phyloP scores from a whole-genome alignment of 2,113 vertebrate genomes.

The Anoura caudifer region DNA sequence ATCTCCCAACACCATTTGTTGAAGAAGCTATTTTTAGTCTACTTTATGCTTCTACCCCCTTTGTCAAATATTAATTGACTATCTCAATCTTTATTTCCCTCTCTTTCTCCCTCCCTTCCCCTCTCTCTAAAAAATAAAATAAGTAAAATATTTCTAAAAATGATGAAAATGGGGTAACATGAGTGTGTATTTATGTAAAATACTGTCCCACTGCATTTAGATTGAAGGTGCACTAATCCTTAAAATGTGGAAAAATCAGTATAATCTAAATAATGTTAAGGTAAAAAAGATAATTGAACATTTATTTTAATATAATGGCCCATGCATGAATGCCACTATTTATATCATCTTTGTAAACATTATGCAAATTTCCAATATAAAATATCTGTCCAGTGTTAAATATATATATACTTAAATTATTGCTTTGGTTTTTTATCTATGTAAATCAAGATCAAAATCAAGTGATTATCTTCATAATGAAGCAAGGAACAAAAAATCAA shows the following conservation, averaged over 20 bases:
- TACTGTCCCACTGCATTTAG: not conserved
- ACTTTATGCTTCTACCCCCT: too few species aligned
- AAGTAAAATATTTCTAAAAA: too few species aligned
- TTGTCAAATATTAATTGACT: too few species aligned
- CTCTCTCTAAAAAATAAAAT: too few species aligned
- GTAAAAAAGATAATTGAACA: not conserved
- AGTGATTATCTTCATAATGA: not conserved
- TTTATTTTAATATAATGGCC: not conserved
- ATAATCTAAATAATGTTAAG: constrained; percentile 28
- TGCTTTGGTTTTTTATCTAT: not conserved
- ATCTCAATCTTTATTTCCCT: too few species aligned
- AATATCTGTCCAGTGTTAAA: not conserved
- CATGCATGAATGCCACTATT: not conserved
- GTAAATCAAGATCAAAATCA: constrained; percentile 22
- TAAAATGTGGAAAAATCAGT: constrained; percentile 48
- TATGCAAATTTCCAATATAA: not conserved
- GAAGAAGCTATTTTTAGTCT: too few species aligned
- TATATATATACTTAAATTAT: not conserved
- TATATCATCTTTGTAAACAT: not conserved
- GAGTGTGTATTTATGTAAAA: not conserved
- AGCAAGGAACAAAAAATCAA: not conserved
- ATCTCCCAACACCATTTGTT: too few species aligned
- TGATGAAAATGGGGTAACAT: constrained; percentile 33
- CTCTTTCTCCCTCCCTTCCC: too few species aligned
- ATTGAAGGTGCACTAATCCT: not conserved